Evolutionary conservation across 37 sponge, comb jelly and placozoan species (phyloP).

Genomic region (Ianthella basta): DNA sequence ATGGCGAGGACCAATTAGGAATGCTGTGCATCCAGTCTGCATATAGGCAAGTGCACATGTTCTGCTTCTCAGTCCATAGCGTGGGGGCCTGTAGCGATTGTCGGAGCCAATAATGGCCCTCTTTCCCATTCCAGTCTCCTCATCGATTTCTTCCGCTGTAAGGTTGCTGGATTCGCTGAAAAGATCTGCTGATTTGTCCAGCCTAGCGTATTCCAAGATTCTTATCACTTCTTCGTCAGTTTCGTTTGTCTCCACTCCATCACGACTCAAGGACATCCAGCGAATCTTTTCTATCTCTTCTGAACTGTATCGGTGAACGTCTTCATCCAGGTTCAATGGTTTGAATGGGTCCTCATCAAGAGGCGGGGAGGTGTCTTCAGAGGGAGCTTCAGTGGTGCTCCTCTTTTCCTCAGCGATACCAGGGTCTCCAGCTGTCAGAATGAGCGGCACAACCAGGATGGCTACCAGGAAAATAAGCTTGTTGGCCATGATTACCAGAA

Average conservation of each 20-base stretch:
- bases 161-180: too few relatives aligned
- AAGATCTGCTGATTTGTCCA: too few relatives aligned
- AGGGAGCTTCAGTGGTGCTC: neutral
- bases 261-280: too few relatives aligned
- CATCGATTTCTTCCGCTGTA: neutral
- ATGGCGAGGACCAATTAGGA: constrained; percentile 31
- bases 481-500: neutral
- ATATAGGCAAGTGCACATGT: neutral
- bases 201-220: too few relatives aligned
- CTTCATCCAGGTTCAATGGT: neutral
- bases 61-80: neutral
- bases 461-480: neutral
- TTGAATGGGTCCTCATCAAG: neutral
- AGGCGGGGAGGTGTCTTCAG: neutral
- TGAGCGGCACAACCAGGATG: neutral
- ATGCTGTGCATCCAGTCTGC: constrained; percentile 22
- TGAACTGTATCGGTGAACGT: too few relatives aligned
- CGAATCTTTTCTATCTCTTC: too few relatives aligned
- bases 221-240: too few relatives aligned
- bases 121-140: neutral
- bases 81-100: constrained; percentile 1
- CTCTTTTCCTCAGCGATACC: neutral
- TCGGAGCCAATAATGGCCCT: constrained; percentile 7
- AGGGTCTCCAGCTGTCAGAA: neutral
- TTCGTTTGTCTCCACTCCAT: too few relatives aligned